Conservation (phyloP, 1,140 invertebrate genomes). For the Drosophila lini region DNA sequence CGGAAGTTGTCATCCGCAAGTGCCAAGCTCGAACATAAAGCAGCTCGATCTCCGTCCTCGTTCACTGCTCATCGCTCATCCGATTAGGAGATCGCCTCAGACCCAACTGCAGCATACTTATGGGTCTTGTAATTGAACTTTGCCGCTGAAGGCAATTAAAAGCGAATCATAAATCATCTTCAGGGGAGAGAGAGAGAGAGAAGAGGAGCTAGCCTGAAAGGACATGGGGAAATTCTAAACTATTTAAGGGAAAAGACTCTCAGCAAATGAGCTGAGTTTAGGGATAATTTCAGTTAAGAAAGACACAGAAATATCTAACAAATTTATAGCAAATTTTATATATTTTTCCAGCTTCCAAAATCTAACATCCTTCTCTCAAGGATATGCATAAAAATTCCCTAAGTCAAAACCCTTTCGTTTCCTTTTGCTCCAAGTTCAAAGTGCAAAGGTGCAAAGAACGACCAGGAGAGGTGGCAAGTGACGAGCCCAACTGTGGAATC, state of each 20-base stretch:
- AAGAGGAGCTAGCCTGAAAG: not conserved
- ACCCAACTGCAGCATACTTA: conserved; percentile 12
- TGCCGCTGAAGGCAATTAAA: conserved; percentile 14
- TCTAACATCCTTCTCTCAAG: not conserved
- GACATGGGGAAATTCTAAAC: not conserved
- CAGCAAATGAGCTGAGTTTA: too few species aligned
- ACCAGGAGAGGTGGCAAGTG: conserved; percentile 43
- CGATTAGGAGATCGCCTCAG: conserved; percentile 19
- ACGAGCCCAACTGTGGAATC: conserved; percentile 65
- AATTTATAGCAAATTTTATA: not conserved
- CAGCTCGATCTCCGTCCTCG: conserved; percentile 20
- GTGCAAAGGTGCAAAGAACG: conserved; percentile 23
- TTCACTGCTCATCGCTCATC: conserved; percentile 24
- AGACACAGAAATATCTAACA: too few species aligned
- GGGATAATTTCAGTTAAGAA: not conserved
- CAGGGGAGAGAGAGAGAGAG: not conserved
- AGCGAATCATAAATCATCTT: not conserved
- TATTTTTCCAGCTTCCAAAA: not conserved
- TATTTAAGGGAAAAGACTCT: not conserved
- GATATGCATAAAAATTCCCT: not conserved
- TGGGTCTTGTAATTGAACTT: conserved; percentile 17
- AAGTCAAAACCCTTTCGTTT: conserved; percentile 5
- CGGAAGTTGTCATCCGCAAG: conserved; percentile 52
- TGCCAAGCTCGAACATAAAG: conserved; percentile 54
- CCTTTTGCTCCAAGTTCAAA: conserved; percentile 7